A percentile compares a stretch with the other conserved stretches of the same genome.
These are phyloP conservation scores for Orchestia grillus DNA, from an alignment of 1,140 invertebrate genomes.

Conservation along the genomic window DNA sequence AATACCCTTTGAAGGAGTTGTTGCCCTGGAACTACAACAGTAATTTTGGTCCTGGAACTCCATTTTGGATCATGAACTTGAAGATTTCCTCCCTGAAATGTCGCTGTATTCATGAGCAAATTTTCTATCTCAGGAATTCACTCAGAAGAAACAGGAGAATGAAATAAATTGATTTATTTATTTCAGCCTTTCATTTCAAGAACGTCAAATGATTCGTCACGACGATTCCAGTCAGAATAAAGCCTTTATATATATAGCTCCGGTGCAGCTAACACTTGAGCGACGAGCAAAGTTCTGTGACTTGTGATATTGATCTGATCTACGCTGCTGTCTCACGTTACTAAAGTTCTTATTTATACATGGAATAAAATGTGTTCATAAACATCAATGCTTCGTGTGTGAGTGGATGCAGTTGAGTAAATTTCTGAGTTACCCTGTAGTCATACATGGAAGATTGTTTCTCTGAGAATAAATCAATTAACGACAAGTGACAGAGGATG, in stretches of 20 bases:
- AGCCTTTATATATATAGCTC: neutral
- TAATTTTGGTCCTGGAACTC: neutral
- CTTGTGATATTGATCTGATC: neutral
- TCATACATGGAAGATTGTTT: neutral
- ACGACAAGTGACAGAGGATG: neutral
- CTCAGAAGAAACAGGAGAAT: neutral
- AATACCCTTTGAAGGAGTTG: neutral
- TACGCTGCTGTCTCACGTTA: neutral
- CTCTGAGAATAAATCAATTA: neutral
- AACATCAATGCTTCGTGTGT: neutral
- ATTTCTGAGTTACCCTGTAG: neutral
- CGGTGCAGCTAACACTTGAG: neutral
- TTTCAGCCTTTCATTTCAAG: neutral
- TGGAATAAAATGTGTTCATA: neutral
- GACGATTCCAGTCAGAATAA: too few species aligned
- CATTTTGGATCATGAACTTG: neutral
- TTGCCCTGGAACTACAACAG: neutral
- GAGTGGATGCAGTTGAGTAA: neutral
- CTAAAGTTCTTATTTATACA: neutral
- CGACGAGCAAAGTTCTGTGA: neutral
- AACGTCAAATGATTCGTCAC: neutral
- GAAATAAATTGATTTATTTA: neutral
- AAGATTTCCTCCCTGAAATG: neutral
- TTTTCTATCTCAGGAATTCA: neutral
- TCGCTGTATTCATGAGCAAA: neutral